Percentiles rank a stretch among this genome's conserved stretches.
Conservation (phyloP, 2,888 invertebrate genomes). For the Volucella inanis region DNA sequence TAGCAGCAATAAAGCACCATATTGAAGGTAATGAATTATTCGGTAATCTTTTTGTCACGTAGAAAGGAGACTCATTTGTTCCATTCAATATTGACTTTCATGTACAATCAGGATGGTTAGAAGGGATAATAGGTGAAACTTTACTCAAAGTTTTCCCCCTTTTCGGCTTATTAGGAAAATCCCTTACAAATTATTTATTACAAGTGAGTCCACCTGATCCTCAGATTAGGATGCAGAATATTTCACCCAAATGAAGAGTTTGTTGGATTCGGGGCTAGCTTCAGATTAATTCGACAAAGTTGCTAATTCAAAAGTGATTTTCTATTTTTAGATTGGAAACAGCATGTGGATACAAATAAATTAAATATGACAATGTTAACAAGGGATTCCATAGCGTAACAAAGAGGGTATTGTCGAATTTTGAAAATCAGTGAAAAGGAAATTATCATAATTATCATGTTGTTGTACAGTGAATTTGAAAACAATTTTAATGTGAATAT, state of each 20-base stretch:
- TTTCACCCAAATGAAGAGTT: neutral
- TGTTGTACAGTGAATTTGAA: no score
- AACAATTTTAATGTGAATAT: no score
- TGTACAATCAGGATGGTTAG: conserved; percentile 10
- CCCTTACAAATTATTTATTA: conserved; percentile 46
- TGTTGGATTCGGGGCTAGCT: neutral
- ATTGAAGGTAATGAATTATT: conserved; percentile 44
- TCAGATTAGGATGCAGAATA: neutral
- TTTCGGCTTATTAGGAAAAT: conserved; percentile 26
- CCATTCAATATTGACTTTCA: conserved; percentile 55
- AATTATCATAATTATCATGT: no score
- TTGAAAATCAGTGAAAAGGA: no score
- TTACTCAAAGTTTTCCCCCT: conserved; percentile 29
- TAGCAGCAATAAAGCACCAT: conserved; percentile 47
- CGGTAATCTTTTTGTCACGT: conserved; percentile 61
- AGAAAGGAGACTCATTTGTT: conserved; percentile 46
- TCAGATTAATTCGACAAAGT: conserved; percentile 11
- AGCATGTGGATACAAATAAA: conserved; percentile 6
- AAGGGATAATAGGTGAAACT: conserved; percentile 23
- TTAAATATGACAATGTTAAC: neutral
- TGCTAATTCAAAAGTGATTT: neutral
- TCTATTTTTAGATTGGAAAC: neutral
- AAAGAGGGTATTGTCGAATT: no score
- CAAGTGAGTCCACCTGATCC: conserved; percentile 39
- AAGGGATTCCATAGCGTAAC: no score